phyloP scores from a whole-genome alignment of 2,797 vertebrate genomes.

The Sebastes steindachneri region DNA sequence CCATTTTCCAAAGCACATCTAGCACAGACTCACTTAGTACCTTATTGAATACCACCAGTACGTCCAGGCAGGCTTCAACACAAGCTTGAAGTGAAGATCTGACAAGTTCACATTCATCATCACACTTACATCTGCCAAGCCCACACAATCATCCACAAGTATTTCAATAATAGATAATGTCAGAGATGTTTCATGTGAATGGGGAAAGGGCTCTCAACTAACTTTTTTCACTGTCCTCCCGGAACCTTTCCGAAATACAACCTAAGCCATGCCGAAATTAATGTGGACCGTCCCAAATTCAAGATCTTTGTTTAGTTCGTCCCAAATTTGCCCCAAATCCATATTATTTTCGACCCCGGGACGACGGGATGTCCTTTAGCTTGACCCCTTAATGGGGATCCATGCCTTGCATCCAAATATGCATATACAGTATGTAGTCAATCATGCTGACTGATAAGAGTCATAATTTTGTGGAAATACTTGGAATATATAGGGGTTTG shows the following conservation, averaged over 20 bases:
- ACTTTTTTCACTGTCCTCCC: too few species aligned
- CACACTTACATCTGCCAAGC: background rate
- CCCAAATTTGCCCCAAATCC: too few species aligned
- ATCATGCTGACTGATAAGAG: background rate
- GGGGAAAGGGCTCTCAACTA: background rate
- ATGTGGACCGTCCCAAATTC: too few species aligned
- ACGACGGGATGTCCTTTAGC: too few species aligned
- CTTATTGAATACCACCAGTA: too few species aligned
- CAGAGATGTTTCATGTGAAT: background rate
- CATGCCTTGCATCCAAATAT: background rate
- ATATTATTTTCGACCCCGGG: too few species aligned
- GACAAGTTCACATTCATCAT: background rate
- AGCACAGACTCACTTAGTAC: too few species aligned
- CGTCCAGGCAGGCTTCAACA: background rate
- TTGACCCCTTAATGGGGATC: too few species aligned
- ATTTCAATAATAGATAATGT: background rate
- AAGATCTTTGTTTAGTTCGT: too few species aligned
- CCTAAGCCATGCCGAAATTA: rapidly evolving
- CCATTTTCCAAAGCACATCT: background rate
- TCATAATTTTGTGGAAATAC: background rate
- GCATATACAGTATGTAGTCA: background rate
- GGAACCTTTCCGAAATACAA: too few species aligned
- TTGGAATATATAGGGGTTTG: background rate
- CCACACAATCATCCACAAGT: background rate
- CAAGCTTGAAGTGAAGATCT: too few species aligned